Conservation (phyloP, 1,140 invertebrate species). For the Glossosoma conforme region DNA sequence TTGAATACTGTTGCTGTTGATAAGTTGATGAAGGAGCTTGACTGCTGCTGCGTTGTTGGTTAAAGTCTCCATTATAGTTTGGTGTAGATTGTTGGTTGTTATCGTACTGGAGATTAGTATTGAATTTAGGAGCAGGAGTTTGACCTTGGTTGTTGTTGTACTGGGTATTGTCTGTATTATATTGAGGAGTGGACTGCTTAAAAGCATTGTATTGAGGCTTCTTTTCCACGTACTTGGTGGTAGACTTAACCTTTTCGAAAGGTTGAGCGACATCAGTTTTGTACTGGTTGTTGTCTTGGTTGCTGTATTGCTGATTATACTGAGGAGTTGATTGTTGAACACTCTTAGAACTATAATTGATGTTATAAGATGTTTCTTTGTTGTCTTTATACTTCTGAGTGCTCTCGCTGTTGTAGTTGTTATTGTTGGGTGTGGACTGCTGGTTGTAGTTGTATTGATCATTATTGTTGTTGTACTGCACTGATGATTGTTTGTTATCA, state of each 20-base stretch:
- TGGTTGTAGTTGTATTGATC: slow-evolving; percentile 12
- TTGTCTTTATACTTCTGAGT: slow-evolving; percentile 15
- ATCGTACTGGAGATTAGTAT: slow-evolving; percentile 31
- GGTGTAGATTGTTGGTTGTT: slow-evolving; percentile 29
- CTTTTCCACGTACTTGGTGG: slow-evolving; percentile 21
- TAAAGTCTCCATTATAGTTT: slow-evolving; percentile 19
- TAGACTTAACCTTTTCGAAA: slow-evolving; percentile 24
- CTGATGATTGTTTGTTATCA: slow-evolving; percentile 7
- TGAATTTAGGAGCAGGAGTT: slow-evolving; percentile 26
- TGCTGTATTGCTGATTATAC: slow-evolving; percentile 8
- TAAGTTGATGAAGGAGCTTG: slow-evolving; percentile 13
- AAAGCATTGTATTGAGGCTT: slow-evolving; percentile 12
- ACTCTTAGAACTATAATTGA: slow-evolving; percentile 3
- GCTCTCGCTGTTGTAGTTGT: slow-evolving; percentile 5
- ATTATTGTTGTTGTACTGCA: slow-evolving; percentile 16
- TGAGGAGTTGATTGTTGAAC: slow-evolving; percentile 11
- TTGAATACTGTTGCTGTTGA: slow-evolving; percentile 18
- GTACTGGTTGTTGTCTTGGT: slow-evolving; percentile 19
- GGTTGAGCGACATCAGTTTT: slow-evolving; percentile 7
- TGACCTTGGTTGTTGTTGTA: slow-evolving; percentile 17
- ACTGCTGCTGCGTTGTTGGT: slow-evolving; percentile 16
- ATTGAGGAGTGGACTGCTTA: slow-evolving; percentile 21
- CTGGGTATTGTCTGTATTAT: slow-evolving; percentile 31
- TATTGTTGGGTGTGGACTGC: slow-evolving; percentile 13
- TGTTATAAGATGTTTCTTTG: slow-evolving; percentile 10